A percentile compares a stretch with the other conserved stretches of the same genome.
These are phyloP conservation scores for Buphagus erythrorhynchus DNA, from an alignment of 2,797 vertebrate genomes.

Conservation along the genomic window DNA sequence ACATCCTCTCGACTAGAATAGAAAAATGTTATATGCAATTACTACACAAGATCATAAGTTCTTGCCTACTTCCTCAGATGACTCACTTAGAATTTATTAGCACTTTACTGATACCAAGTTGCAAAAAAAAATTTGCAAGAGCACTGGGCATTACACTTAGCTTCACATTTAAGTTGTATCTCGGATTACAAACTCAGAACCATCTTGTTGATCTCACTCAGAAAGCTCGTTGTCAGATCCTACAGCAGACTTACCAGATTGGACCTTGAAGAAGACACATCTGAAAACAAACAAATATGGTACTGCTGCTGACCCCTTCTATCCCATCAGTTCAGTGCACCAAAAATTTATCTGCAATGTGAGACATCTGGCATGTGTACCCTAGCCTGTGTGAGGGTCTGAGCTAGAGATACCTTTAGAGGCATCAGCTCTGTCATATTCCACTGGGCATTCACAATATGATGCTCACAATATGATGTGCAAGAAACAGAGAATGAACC, in stretches of 20 bases:
- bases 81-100: neutral
- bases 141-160: neutral
- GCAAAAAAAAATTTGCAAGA: neutral
- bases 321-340: neutral
- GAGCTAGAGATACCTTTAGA: neutral
- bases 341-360: neutral
- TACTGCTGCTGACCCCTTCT: neutral
- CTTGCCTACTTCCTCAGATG: neutral
- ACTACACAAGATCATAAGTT: neutral
- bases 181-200: neutral
- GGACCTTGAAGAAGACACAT: neutral
- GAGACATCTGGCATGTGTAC: neutral
- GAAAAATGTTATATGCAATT: rapidly evolving
- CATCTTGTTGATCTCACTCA: neutral
- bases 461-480: neutral
- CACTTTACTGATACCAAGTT: neutral
- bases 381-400: neutral
- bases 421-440: neutral
- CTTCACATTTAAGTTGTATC: neutral
- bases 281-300: neutral
- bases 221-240: neutral
- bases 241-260: neutral
- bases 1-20: neutral
- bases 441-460: neutral
- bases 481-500: neutral